Conservation (phyloP, 2,888 invertebrate species). For the Drosophila pegasa region DNA sequence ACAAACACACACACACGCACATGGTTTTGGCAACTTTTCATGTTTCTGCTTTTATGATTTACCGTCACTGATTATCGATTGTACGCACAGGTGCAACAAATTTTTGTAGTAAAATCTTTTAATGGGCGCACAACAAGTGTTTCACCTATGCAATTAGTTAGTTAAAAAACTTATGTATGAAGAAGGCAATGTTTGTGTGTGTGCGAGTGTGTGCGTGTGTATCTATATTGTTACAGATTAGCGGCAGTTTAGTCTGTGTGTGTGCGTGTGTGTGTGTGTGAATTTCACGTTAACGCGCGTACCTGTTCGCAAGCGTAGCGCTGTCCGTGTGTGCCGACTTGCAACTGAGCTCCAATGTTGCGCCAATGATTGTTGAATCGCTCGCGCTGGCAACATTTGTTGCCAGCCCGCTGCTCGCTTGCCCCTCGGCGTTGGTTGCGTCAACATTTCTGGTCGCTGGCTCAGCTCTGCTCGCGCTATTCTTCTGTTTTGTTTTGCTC, state of each 20-base stretch:
- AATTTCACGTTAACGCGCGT: slow-evolving; percentile 67
- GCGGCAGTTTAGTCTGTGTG: slow-evolving; percentile 31
- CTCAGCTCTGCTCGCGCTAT: slow-evolving; percentile 21
- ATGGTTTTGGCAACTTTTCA: slow-evolving; percentile 8
- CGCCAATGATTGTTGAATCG: slow-evolving; percentile 52
- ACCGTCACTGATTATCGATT: slow-evolving; percentile 30
- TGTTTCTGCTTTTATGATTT: slow-evolving; percentile 7
- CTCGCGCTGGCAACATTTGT: slow-evolving; percentile 49
- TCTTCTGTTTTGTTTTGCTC: slow-evolving; percentile 81
- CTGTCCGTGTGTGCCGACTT: slow-evolving; percentile 84
- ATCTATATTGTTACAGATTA: slow-evolving; percentile 34
- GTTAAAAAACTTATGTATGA: slow-evolving; percentile 12
- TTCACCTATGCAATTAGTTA: slow-evolving; percentile 19
- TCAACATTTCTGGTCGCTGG: slow-evolving; percentile 49
- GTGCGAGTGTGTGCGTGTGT: background rate
- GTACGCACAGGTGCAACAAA: slow-evolving; percentile 23
- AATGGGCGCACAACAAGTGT: slow-evolving; percentile 54
- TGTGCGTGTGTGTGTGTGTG: background rate
- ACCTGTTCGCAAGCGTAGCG: slow-evolving; percentile 82
- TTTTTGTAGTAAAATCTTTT: background rate
- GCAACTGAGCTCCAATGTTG: slow-evolving; percentile 80
- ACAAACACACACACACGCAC: slow-evolving; percentile 1
- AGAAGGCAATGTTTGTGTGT: slow-evolving; percentile 1
- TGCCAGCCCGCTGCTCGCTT: slow-evolving; percentile 59
- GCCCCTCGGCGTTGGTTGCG: slow-evolving; percentile 62